Base-by-base conservation (phyloP, 1,140 invertebrate genomes). In the Saxidomus purpurata region DNA sequence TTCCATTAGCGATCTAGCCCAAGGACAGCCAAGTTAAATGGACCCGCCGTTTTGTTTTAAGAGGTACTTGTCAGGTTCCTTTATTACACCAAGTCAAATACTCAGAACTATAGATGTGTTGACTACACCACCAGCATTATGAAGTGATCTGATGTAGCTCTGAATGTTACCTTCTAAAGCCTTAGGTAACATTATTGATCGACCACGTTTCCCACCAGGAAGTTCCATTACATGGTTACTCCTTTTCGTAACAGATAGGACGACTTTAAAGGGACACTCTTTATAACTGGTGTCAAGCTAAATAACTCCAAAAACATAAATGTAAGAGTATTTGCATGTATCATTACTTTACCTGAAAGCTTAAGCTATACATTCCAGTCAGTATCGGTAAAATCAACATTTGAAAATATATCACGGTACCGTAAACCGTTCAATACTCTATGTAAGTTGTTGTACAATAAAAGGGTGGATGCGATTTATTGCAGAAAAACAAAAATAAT, bases 101-200 rank as follows among this genome's bases (percentile, higher is more conserved):
- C 74, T 77, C 38, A 77, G 17, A 43, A 77, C 74, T 13, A 77
- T 38, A 36, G 19, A 77, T 15, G 34, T 77, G 8, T 77, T 77
- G 17, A 77, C 74, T 9, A 40, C 13, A 22, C 74, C 38, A 19
- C 38, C 38, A 22, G 74, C 74, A 47, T 43, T 22, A 43, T 36
- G 13, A 36, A 25, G 15, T 71, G 81, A n/a, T 69, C 40, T 71
- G 11, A 89, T 28, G 61, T 89, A 89, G 9, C 55, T 40, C 71
- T 63, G 25, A 15, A 89, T 43, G 43, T 76, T 59, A 4, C 36
- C 55, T 36, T 89, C 77, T 31, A 47, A 82, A 43, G 36, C 55
- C 36, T 49, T 63, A 19, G 49, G 15, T n/a, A 71, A 38, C 11
- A 69, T 34, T 34, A 31, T 74, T 74, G 79, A 79, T 19, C 63